Conservation (phyloP, 2,797 vertebrate genomes). For the Sebastolobus altivelis region DNA sequence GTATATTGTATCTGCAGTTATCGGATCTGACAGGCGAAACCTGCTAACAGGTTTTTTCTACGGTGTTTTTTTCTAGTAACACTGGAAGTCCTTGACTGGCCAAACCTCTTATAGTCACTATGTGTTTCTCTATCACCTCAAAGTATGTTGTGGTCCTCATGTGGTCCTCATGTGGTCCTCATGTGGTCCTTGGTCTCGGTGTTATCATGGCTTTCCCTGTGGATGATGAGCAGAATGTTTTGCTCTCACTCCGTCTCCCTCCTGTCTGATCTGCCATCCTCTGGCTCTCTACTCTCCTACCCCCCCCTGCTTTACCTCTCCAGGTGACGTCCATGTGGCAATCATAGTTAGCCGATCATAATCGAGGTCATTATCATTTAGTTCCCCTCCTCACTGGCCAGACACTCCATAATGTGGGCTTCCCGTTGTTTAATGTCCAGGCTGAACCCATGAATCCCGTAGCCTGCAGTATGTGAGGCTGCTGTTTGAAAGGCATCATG, state of each 20-base stretch:
- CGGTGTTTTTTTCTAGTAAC: too few species aligned
- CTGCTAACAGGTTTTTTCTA: neutral
- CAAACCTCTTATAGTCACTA: neutral
- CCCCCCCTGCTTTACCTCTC: neutral
- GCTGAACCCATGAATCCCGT: conserved; percentile 29
- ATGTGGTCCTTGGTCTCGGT: neutral
- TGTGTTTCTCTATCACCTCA: neutral
- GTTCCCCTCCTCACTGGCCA: conserved; percentile 5
- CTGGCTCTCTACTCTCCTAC: neutral
- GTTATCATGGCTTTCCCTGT: neutral
- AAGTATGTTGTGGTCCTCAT: neutral
- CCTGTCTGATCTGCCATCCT: neutral
- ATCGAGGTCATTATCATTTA: conserved; percentile 9
- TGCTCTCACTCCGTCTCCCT: neutral
- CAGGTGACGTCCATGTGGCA: neutral
- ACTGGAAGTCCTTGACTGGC: too few species aligned
- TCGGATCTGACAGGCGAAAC: conserved; percentile 26
- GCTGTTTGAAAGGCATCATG: conserved; percentile 29
- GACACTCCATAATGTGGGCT: neutral
- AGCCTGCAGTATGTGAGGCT: conserved; percentile 19
- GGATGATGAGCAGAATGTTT: neutral
- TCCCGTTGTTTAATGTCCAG: neutral
- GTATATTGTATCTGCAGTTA: conserved; percentile 20
- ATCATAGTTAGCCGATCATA: neutral
- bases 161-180: too few species aligned